Evolutionary conservation across 37 sponge, comb jelly and placozoan species (phyloP), one percentile per base, ranked within the genome.

Genomic region (Spongilla lacustris): DNA sequence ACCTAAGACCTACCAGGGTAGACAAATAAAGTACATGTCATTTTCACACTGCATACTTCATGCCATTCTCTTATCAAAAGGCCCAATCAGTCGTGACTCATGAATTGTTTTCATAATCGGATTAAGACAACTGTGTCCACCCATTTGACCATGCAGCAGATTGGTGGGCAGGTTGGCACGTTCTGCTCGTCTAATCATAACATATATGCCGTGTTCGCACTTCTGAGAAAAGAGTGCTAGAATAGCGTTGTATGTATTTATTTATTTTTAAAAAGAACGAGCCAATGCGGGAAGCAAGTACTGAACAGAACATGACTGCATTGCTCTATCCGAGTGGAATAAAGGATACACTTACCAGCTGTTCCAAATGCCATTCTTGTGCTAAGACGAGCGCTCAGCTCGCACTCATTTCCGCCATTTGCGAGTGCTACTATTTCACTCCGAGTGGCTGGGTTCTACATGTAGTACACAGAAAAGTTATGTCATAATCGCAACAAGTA

Each of bases 301-400:
- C n/a, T n/a, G n/a, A n/a, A n/a, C n/a, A n/a, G n/a, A n/a, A n/a
- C n/a, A n/a, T n/a, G n/a, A n/a, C n/a, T n/a, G n/a, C n/a, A n/a
- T n/a, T n/a, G n/a, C 46, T 46, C 8, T 10, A 46, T 46, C 8
- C 46, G 46, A 46, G 46, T 46, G 8, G 11, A 58, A 17, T 58
- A 14, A 58, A 17, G 58, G 14, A 17, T 17, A 36, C 14, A 10
- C 66, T 82, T 79, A 93, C 94, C 95, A 35, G 97, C 97, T 66
- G 97, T 96, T 11, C 97, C 97, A 76, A 96, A 96, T 14, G 87
- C 79, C 97, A 96, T 96, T 41, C 97, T 93, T 0, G 87, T 82
- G 66, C 76, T 78, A 4, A 96, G 85, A 30, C 86, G 81, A 21
- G 66, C 36, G 0, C 32, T 38, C 21, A 96, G 81, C 36, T 89